These are phyloP conservation scores for Nephotettix cincticeps DNA, from an alignment of 1,140 invertebrate species.

Conservation along the genomic window DNA sequence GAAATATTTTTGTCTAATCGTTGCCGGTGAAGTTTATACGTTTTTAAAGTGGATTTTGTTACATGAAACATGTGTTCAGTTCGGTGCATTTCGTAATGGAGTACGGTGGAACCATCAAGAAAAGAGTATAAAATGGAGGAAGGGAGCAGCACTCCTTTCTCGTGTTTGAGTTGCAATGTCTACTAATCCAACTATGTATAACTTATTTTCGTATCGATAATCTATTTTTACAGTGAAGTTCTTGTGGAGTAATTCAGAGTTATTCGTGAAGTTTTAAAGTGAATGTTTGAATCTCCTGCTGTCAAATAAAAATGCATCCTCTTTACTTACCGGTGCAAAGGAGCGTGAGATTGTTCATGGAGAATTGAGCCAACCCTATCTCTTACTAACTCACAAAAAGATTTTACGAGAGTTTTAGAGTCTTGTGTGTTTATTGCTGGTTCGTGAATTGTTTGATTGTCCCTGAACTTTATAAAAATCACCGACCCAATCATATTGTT, in stretches of 20 bases:
- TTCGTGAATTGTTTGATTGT: not conserved
- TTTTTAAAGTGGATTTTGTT: not conserved
- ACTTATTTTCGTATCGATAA: not conserved
- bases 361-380: too few relatives aligned
- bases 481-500: too few relatives aligned
- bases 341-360: not conserved
- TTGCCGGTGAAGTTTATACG: constrained; percentile 1
- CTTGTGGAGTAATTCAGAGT: not conserved
- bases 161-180: constrained; percentile 16
- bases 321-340: not conserved
- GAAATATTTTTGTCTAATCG: constrained; percentile 24
- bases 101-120: constrained; percentile 12
- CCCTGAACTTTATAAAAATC: too few relatives aligned
- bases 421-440: too few relatives aligned
- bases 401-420: too few relatives aligned
- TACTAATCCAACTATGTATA: not conserved
- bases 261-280: not conserved
- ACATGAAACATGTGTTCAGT: not conserved
- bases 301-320: not conserved
- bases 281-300: not conserved
- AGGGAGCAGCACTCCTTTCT: constrained; percentile 30
- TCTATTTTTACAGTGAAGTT: not conserved
- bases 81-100: constrained; percentile 15
- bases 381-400: too few relatives aligned
- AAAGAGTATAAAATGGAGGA: constrained; percentile 23